Percentiles rank a stretch among this genome's conserved stretches.
phyloP scores from a whole-genome alignment of 2,113 vertebrate genomes.

The Motacilla alba region DNA sequence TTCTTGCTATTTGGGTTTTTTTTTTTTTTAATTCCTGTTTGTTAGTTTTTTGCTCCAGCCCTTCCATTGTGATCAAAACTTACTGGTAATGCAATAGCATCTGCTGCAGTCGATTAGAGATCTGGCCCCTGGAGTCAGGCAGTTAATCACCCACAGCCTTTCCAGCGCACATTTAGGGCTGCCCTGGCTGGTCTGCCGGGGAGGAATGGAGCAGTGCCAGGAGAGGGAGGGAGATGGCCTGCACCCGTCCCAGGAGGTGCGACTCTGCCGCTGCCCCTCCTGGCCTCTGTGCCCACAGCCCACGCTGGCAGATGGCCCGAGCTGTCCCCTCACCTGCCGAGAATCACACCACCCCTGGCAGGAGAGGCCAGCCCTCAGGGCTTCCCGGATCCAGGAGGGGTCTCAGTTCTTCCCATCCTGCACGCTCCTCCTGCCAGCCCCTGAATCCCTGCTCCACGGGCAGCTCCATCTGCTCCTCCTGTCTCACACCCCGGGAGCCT shows the following conservation, averaged over 20 bases:
- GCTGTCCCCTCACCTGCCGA: neutral
- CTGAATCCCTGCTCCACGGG: rapidly evolving
- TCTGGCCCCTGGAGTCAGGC: neutral
- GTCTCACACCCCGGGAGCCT: neutral
- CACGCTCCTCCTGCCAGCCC: neutral
- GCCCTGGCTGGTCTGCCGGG: neutral
- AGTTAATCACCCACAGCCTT: conserved; percentile 5
- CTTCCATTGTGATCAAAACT: neutral
- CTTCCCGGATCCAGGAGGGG: neutral
- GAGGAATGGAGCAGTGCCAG: neutral
- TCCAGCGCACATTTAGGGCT: neutral
- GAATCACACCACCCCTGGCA: neutral
- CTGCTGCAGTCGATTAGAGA: neutral
- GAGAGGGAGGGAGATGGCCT: neutral
- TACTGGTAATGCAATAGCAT: neutral
- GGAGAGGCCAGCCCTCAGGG: neutral
- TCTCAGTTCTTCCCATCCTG: neutral
- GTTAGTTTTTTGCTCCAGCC: neutral
- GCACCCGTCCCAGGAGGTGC: neutral
- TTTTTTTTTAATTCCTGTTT: rapidly evolving
- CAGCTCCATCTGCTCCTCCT: neutral
- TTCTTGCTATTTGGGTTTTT: neutral
- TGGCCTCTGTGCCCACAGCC: rapidly evolving
- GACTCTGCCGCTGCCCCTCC: neutral
- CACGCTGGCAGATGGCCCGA: rapidly evolving